These are phyloP conservation scores for Drosophila rubida DNA, from an alignment of 2,888 invertebrate genomes.

Conservation along the genomic window DNA sequence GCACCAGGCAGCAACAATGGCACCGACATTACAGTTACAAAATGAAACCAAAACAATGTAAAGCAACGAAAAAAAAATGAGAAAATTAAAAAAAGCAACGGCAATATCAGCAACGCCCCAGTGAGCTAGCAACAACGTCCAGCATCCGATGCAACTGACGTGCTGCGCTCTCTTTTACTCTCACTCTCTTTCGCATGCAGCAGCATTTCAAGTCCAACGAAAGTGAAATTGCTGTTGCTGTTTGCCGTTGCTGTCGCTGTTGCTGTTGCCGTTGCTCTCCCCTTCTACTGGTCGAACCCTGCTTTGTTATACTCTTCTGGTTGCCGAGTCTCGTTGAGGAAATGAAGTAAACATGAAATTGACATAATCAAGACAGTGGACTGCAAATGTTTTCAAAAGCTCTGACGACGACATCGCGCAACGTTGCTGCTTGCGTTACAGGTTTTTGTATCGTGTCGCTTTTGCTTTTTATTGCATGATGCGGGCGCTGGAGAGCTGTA, in stretches of 20 bases:
- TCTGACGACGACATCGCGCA: conserved; percentile 37
- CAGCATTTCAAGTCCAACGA: conserved; percentile 80
- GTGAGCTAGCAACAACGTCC: conserved; percentile 26
- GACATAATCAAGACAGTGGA: conserved; percentile 73
- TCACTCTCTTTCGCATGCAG: conserved; percentile 39
- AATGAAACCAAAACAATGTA: conserved; percentile 68
- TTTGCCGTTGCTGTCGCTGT: conserved; percentile 21
- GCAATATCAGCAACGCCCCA: conserved; percentile 58
- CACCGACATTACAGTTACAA: conserved; percentile 76
- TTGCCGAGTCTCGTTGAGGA: conserved; percentile 54
- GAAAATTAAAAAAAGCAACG: conserved; percentile 22
- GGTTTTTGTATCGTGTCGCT: conserved; percentile 73
- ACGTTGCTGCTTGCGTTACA: conserved; percentile 60
- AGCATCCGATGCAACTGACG: conserved; percentile 60
- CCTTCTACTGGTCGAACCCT: conserved; percentile 17
- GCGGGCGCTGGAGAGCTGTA: conserved; percentile 4
- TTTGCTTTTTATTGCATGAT: conserved; percentile 56
- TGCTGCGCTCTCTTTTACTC: conserved; percentile 25
- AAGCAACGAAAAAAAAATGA: conserved; percentile 24
- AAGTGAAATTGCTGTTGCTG: conserved; percentile 66
- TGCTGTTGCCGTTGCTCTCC: conserved; percentile 17
- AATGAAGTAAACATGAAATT: conserved; percentile 80
- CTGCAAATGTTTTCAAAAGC: conserved; percentile 72
- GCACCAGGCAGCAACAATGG: conserved; percentile 51
- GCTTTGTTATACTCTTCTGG: conserved; percentile 26